Evolutionary conservation across 2,113 vertebrate species (phyloP).

Genomic region (Cryptoleucopteryx plumbea): DNA sequence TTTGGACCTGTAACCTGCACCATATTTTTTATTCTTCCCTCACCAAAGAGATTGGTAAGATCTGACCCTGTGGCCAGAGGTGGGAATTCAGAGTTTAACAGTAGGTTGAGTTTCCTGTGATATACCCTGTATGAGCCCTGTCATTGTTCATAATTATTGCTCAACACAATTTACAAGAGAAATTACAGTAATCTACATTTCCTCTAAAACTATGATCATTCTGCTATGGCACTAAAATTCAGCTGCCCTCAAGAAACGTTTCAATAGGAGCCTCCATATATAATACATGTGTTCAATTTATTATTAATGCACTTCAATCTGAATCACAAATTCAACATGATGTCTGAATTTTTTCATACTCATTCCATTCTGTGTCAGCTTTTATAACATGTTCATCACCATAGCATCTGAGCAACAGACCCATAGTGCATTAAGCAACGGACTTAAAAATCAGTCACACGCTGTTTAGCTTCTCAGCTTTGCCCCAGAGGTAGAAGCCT

Average conservation of each 20-base stretch:
- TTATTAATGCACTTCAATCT: conserved; percentile 57
- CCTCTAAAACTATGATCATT: conserved; percentile 28
- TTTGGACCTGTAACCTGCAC: neutral
- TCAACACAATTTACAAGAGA: conserved; percentile 30
- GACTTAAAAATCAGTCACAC: conserved; percentile 9
- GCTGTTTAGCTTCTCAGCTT: neutral
- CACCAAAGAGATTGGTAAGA: neutral
- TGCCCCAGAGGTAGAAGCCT: neutral
- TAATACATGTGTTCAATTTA: conserved; percentile 58
- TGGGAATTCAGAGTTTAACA: neutral
- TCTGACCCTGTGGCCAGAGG: neutral
- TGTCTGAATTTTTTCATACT: conserved; percentile 26
- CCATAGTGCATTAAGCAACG: neutral
- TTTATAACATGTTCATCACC: neutral
- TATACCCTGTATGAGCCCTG: neutral
- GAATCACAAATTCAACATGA: conserved; percentile 44
- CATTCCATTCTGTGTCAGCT: neutral
- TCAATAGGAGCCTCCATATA: conserved; percentile 33
- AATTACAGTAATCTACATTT: conserved; percentile 44
- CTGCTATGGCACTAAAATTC: conserved; percentile 23
- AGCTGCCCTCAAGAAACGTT: conserved; percentile 36
- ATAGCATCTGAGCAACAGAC: neutral
- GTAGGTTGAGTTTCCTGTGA: neutral
- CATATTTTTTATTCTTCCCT: neutral
- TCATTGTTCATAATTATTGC: conserved; percentile 16